phyloP scores from a whole-genome alignment of 2,797 vertebrate genomes.

The Hemibagrus guttatus region DNA sequence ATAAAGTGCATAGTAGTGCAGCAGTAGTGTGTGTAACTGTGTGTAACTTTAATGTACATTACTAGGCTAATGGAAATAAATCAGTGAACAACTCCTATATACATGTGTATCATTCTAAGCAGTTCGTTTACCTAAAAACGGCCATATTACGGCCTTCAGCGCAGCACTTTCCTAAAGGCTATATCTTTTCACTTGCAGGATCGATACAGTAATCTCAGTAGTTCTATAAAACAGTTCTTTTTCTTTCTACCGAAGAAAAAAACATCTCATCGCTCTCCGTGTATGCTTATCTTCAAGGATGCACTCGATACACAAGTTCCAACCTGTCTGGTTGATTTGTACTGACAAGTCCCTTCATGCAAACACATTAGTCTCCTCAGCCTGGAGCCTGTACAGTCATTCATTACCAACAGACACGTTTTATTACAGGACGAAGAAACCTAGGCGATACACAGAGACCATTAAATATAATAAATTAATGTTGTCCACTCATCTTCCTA shows the following conservation, averaged over 20 bases:
- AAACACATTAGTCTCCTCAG: constrained; percentile 55
- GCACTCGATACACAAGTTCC: constrained; percentile 45
- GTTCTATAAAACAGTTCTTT: constrained; percentile 20
- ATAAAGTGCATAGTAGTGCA: too few relatives aligned
- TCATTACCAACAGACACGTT: constrained; percentile 56
- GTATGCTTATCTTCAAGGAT: constrained; percentile 21
- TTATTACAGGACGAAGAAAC: constrained; percentile 48
- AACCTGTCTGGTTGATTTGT: constrained; percentile 54
- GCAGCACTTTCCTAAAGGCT: constrained; percentile 26
- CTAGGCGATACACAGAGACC: constrained; percentile 52
- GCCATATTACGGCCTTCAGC: constrained; percentile 34
- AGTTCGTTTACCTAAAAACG: background rate
- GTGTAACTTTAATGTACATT: background rate
- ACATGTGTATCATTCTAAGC: background rate
- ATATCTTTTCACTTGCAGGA: constrained; percentile 53
- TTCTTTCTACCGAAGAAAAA: constrained; percentile 4
- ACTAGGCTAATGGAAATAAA: background rate
- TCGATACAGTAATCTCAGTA: constrained; percentile 28
- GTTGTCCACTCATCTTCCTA: background rate
- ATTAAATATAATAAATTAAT: constrained; percentile 45
- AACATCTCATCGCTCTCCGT: background rate
- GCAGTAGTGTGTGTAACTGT: too few relatives aligned
- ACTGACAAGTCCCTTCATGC: constrained; percentile 50
- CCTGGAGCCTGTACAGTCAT: constrained; percentile 50
- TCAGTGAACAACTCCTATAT: background rate